Evolutionary conservation across 2,888 invertebrate species (phyloP), one percentile per base, ranked within the genome.

Genomic region (Epicampocera succincta): DNA sequence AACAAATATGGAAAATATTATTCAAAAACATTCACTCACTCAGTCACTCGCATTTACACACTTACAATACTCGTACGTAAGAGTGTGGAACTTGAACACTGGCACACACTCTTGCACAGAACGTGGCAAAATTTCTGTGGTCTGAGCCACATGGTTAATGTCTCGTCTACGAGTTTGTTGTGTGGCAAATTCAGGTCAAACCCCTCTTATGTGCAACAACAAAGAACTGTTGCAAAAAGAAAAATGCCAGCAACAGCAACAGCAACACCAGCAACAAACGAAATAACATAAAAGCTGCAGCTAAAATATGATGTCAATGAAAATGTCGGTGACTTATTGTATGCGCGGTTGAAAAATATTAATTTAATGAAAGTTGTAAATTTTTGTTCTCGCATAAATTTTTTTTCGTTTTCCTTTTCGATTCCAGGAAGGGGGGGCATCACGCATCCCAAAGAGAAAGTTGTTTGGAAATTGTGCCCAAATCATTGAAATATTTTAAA

Each of bases 271-370:
- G 29, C 76, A 66, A 72, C 17, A 42, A 38, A 25, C 12, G 19
- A 56, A 52, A 52, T 15, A 33, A 4, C 3, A 65, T 17, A 68
- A 76, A 66, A 66, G 38, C 19, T 60, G 19, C 29, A 78, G 38
- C 52, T 69, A 42, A 74, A 69, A 44, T 78, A 74, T 66, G 52
- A 78, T 82, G 82, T 74, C 78, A 82, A 74, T 82, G 78, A 75
- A 80, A 82, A 75, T 71, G 82, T 82, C 78, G 65, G 25, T 78
- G 82, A 78, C 82, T 78, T 78, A 66, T 78, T 65, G 42, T 54
- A 48, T 71, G 71, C 48, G 74, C 71, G 60, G 52, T 71, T 65
- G 44, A 40, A 74, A 77, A 60, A 58, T 78, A 66, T 65, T 60
- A 71, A 66, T 73, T 69, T 65, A 78, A 74, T 71, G 58, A 65